phyloP scores from a whole-genome alignment of 2,113 vertebrate genomes.

The Hirundichthys speculiger region DNA sequence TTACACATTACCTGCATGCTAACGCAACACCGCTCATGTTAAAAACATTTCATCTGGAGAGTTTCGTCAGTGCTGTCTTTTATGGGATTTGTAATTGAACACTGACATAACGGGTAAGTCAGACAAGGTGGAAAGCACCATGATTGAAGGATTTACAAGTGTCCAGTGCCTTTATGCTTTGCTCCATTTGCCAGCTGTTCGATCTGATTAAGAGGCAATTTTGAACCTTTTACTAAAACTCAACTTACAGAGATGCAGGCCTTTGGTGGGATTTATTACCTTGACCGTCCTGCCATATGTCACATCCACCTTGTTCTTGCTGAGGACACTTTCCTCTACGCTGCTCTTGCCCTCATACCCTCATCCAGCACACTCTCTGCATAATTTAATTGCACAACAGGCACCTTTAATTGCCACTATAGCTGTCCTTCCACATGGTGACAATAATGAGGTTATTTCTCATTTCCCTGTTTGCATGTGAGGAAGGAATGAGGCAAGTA shows the following conservation, averaged over 20 bases:
- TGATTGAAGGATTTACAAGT: conserved; percentile 34
- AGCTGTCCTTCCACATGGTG: no score
- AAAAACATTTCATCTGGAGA: no score
- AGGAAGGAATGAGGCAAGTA: no score
- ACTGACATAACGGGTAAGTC: conserved; percentile 4
- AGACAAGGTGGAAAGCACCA: conserved; percentile 10
- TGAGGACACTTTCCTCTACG: no score
- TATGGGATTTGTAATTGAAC: neutral
- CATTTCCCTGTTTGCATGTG: no score
- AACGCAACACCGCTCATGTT: conserved; percentile 9
- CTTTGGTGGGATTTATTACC: no score
- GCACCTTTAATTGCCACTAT: no score
- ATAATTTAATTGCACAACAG: no score
- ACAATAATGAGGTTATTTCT: no score
- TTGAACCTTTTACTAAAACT: conserved; percentile 31
- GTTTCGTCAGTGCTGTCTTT: neutral
- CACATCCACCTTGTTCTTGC: conserved; percentile 7
- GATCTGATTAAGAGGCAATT: conserved; percentile 46
- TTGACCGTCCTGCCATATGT: neutral
- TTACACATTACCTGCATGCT: conserved; percentile 14
- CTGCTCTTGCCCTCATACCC: no score
- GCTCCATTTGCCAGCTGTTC: conserved; percentile 35
- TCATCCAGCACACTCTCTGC: no score
- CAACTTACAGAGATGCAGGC: no score
- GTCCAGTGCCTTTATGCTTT: conserved; percentile 7